A percentile compares a stretch with the other conserved stretches of the same genome.
phyloP scores from a whole-genome alignment of 2,113 vertebrate genomes.

The Bos indicus region DNA sequence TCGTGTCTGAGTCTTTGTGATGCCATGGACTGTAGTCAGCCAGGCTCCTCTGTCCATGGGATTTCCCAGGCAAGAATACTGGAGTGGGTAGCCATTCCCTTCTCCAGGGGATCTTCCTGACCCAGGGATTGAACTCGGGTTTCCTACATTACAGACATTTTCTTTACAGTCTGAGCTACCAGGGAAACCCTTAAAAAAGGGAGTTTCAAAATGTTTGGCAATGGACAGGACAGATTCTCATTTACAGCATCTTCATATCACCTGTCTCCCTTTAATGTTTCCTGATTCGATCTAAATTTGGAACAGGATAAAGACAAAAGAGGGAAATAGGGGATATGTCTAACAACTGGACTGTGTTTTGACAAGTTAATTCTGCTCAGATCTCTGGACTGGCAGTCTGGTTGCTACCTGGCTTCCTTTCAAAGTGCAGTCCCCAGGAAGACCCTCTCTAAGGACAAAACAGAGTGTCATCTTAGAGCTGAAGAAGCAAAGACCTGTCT shows the following conservation, averaged over 20 bases:
- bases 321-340: background rate
- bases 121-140: background rate
- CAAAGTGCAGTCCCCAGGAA: background rate
- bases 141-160: background rate
- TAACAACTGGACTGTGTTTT: constrained; percentile 35
- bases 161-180: background rate
- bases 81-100: background rate
- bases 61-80: background rate
- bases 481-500: constrained; percentile 13
- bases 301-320: constrained; percentile 34
- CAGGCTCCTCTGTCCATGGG: background rate
- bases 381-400: background rate
- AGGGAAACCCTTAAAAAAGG: background rate
- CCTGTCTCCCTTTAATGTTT: background rate
- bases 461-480: background rate
- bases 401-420: constrained; percentile 11
- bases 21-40: background rate
- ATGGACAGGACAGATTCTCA: background rate
- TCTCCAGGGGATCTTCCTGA: background rate
- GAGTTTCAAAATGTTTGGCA: background rate
- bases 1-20: background rate
- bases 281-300: constrained; percentile 35
- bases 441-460: constrained; percentile 20
- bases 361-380: constrained; percentile 52
- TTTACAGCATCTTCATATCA: background rate